Evolutionary conservation across 2,888 invertebrate genomes (phyloP), one percentile per base, ranked within the genome.

Genomic region (Ennomos quercinarius): DNA sequence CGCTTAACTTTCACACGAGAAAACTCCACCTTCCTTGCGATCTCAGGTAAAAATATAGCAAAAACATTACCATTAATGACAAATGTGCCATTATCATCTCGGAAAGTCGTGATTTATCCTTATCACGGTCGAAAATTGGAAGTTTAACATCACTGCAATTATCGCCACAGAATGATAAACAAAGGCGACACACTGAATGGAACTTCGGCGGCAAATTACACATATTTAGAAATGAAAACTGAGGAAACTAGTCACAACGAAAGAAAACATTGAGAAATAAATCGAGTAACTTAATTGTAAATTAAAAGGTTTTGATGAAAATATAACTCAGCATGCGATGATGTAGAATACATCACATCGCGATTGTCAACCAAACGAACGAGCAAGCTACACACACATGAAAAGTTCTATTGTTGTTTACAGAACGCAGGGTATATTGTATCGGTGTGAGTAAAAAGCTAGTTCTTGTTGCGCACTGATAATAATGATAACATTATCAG

Each of bases 141-240:
- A 95, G 94, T 93, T 94, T 95, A 93, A 94, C 94, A 94, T 96
- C 96, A 94, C 95, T 93, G 91, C 93, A 93, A 91, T 93, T 93
- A 93, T 93, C 93, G 91, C 95, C 94, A 93, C 93, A 94, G 88
- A 94, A 94, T 93, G 96, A 96, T 95, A 97, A 96, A 95, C 97
- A 97, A 95, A 97, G 96, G 94, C 97, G 96, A 96, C 97, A 97
- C 94, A 97, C 95, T 95, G 96, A 96, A 95, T 96, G 96, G 94
- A 96, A 97, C 95, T 97, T 97, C 94, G 95, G 95, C 95, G 97
- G 97, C 95, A 97, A 96, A 95, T 95, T 95, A 95, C 96, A 96
- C 97, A 97, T 97, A 95, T 95, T 96, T 95, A 93, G 92, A 91
- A 91, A 91, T 85, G 80, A 92, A 89, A 91, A 89, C 78, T 80